These are phyloP conservation scores for Callionymus lyra DNA, from an alignment of 2,113 vertebrate genomes.

Conservation along the genomic window DNA sequence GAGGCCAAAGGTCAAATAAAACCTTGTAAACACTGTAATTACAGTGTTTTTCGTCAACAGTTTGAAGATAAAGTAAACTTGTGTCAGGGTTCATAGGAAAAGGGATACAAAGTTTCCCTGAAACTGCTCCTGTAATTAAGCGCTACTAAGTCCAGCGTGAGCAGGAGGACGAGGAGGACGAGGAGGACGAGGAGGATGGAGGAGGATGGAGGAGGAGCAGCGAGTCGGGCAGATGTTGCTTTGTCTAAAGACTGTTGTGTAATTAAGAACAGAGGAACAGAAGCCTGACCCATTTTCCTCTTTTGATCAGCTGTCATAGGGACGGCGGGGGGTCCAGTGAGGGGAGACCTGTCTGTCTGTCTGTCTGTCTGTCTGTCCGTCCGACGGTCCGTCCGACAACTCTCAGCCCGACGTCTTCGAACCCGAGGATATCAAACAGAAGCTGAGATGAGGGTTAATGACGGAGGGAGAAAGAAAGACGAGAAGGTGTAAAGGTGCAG, in stretches of 20 bases:
- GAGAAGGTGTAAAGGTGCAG: not conserved
- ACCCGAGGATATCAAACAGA: too few relatives aligned
- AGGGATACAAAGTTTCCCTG: not conserved
- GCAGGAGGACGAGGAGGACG: too few relatives aligned
- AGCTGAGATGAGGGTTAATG: not conserved
- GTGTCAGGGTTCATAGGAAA: not conserved
- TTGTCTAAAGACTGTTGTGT: slow-evolving; percentile 58
- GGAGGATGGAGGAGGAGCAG: slow-evolving; percentile 31
- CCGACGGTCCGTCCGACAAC: too few relatives aligned
- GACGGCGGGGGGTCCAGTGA: slow-evolving; percentile 31
- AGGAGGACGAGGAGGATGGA: slow-evolving; percentile 18
- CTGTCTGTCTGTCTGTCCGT: slow-evolving; percentile 15
- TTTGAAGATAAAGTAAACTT: too few relatives aligned
- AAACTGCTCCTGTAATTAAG: not conserved
- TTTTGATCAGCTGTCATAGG: slow-evolving; percentile 49
- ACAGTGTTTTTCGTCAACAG: too few relatives aligned
- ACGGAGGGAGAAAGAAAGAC: not conserved
- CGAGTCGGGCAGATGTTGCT: slow-evolving; percentile 55
- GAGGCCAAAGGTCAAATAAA: too few relatives aligned
- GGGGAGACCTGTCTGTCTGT: slow-evolving; percentile 16
- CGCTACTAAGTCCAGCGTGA: not conserved
- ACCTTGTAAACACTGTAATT: too few relatives aligned
- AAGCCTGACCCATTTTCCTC: slow-evolving; percentile 57
- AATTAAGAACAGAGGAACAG: slow-evolving; percentile 53
- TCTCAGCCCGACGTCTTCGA: slow-evolving; percentile 9